Evolutionary conservation across 1,140 invertebrate genomes (phyloP), one percentile per base, ranked within the genome.

Genomic region (Apis laboriosa): DNA sequence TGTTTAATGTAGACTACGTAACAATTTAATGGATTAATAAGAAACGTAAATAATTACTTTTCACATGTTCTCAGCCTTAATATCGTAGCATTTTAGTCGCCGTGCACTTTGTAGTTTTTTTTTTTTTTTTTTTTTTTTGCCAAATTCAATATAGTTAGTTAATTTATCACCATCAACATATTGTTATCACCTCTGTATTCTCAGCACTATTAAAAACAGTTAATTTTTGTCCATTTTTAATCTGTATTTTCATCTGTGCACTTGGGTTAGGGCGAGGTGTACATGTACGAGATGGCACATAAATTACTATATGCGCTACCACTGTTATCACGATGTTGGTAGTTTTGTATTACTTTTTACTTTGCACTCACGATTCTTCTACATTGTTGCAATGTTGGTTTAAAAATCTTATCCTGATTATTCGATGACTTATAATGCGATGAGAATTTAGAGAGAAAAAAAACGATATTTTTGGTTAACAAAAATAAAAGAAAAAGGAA

Each of bases 1-100:
- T 85, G 74, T 87, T 68, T 71, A 86, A 74, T 81, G 77, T 84
- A 83, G 73, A 89, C 85, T 87, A 89, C 70, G 64, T 84, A 87
- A 89, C 78, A 87, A 87, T 89, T 79, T 86, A 63, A 64, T 85
- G 43, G 81, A 80, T 85, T 68, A 66, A 78, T 68, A 82, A 89
- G 78, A 85, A 89, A 87, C 78, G 77, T 77, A 86, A 85, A 87
- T 80, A 84, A 58, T 80, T 77, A 80, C 78, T 86, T 77, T 79
- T 80, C 82, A 77, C 55, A 79, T 55, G 67, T 84, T 86, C 63
- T 83, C 70, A 80, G 81, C 85, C 81, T 87, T 87, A 79, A 79
- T 79, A 64, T 86, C 71, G 80, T 76, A 87, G 84, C 68, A 34
- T 82, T 72, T 76, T 58, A 64, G 63, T 79, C 75, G 80, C 77